Conservation (phyloP, 2,888 invertebrate genomes). For the Scaptodrosophila latifasciaeformis region DNA sequence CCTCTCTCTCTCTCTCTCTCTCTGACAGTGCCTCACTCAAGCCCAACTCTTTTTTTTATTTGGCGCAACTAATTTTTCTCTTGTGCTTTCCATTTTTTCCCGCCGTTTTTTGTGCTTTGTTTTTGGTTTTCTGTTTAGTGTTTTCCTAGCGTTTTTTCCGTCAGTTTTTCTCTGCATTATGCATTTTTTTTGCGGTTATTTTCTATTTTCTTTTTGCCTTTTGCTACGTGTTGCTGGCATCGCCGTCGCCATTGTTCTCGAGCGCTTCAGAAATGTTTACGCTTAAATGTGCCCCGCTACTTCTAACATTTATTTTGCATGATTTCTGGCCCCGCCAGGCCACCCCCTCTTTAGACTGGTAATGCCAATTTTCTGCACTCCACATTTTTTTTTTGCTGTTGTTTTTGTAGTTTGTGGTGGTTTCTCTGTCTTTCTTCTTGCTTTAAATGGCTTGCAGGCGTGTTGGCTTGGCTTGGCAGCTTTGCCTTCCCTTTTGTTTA, state of each 20-base stretch:
- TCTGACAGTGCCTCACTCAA: too few species aligned
- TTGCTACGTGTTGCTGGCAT: slow-evolving; percentile 27
- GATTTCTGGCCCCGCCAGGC: slow-evolving; percentile 29
- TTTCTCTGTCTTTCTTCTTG: slow-evolving; percentile 22
- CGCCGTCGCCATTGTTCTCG: slow-evolving; percentile 39
- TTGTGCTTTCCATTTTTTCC: slow-evolving; percentile 44
- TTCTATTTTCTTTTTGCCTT: background rate
- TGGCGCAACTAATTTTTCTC: slow-evolving; percentile 67
- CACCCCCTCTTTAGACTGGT: slow-evolving; percentile 7
- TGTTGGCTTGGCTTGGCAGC: slow-evolving; percentile 49
- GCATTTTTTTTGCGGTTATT: too few species aligned
- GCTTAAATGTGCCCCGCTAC: slow-evolving; percentile 34
- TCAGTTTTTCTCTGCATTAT: slow-evolving; percentile 4
- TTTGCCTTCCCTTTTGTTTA: slow-evolving; percentile 21
- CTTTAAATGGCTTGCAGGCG: slow-evolving; percentile 55
- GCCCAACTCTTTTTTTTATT: slow-evolving; percentile 49
- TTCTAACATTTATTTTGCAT: slow-evolving; percentile 64
- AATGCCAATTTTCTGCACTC: slow-evolving; percentile 66
- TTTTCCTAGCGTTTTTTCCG: slow-evolving; percentile 20
- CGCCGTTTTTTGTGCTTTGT: background rate
- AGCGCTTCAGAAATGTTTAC: slow-evolving; percentile 57
- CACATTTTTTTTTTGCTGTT: slow-evolving; percentile 17
- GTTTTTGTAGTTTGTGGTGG: slow-evolving; percentile 7
- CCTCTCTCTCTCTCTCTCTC: too few species aligned
- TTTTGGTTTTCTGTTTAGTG: background rate